These are phyloP conservation scores for Sylvicola cinctus DNA, from an alignment of 2,888 invertebrate species.

Conservation along the genomic window DNA sequence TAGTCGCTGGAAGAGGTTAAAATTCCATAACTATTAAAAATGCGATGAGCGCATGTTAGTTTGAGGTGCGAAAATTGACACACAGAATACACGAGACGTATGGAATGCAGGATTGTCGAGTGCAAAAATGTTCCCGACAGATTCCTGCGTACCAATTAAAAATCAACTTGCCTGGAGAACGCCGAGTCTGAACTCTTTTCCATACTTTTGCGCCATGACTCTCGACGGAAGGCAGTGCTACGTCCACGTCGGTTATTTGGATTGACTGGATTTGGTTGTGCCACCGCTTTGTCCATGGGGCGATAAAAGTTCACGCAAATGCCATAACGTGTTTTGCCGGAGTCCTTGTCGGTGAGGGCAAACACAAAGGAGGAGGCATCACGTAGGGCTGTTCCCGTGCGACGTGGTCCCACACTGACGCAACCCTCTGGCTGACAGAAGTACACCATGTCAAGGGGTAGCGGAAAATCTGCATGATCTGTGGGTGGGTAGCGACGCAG, in stretches of 20 bases:
- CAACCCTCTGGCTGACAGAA: conserved; percentile 99
- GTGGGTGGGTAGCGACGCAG: conserved; percentile 86
- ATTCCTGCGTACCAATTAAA: no score
- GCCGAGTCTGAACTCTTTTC: conserved; percentile 84
- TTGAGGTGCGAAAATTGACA: conserved; percentile 1
- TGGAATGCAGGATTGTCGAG: no score
- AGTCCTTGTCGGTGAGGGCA: conserved; percentile 96
- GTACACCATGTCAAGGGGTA: conserved; percentile 96
- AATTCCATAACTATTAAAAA: conserved; percentile 22
- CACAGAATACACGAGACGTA: no score
- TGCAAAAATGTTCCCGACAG: no score
- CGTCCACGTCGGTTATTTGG: conserved; percentile 16
- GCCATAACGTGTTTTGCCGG: conserved; percentile 84
- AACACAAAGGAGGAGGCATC: conserved; percentile 96
- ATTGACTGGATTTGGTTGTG: conserved; percentile 3
- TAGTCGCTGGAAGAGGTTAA: conserved; percentile 57
- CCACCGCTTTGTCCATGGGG: conserved; percentile 66
- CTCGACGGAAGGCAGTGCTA: conserved; percentile 44
- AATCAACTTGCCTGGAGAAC: conserved; percentile 59
- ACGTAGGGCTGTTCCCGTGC: conserved; percentile 44
- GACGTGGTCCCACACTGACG: conserved; percentile 71
- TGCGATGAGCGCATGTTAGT: no score
- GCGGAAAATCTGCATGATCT: conserved; percentile 91
- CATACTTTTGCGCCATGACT: conserved; percentile 82
- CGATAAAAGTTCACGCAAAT: conserved; percentile 98